Evolutionary conservation across 35 echinoderm and acorn worm species (phyloP).

Genomic region (Ophioderma brevispina): DNA sequence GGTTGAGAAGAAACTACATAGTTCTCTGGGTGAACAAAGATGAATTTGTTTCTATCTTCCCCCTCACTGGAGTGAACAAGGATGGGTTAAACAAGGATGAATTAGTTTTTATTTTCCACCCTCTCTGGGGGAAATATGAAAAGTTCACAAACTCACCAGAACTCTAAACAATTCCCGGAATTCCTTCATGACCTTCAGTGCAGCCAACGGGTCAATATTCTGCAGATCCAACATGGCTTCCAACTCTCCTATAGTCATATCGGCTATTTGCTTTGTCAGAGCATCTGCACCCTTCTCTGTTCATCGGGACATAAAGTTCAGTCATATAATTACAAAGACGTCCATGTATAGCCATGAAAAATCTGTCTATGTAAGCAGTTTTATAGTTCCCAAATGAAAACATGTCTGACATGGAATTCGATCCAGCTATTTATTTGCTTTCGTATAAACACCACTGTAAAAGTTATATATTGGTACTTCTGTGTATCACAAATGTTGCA

Average conservation of each 20-base stretch:
- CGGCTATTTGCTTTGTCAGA: not conserved
- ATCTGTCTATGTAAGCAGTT: no score
- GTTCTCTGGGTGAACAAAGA: no score
- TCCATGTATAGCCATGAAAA: no score
- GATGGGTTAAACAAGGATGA: not conserved
- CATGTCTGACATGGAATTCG: no score
- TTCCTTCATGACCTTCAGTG: slow-evolving; percentile 3
- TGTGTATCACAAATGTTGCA: no score
- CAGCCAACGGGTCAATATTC: slow-evolving; percentile 10
- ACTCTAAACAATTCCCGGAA: not conserved
- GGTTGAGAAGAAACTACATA: not conserved
- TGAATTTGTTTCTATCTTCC: no score
- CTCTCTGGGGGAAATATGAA: not conserved
- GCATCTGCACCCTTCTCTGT: slow-evolving; percentile 31
- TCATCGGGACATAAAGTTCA: no score
- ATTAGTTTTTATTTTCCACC: not conserved
- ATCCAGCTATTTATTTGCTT: no score
- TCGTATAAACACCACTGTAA: no score
- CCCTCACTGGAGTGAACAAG: not conserved
- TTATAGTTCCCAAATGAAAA: no score
- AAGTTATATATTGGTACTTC: no score
- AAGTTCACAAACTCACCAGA: not conserved
- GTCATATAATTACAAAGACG: no score
- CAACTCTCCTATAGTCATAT: slow-evolving; percentile 36
- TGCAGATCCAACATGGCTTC: slow-evolving; percentile 48